Evolutionary conservation across 2,888 invertebrate genomes (phyloP).

Genomic region (Incurvaria masculella): DNA sequence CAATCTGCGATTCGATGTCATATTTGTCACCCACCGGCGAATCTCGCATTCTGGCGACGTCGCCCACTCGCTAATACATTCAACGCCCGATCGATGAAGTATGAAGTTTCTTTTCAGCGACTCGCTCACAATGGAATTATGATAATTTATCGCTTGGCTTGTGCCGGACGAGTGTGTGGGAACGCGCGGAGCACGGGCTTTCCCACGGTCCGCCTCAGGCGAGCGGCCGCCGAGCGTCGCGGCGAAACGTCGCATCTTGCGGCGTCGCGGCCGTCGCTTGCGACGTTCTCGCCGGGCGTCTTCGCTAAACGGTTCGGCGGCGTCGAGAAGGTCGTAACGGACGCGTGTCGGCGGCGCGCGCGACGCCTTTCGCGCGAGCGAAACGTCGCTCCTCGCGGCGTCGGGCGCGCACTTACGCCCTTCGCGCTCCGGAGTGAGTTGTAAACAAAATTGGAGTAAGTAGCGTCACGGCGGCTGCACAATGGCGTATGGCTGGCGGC

Average conservation of each 20-base stretch:
- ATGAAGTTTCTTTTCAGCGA: constrained; percentile 57
- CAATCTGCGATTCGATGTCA: no score
- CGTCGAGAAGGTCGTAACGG: constrained; percentile 29
- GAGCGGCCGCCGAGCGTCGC: constrained; percentile 20
- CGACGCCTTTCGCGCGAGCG: constrained; percentile 13
- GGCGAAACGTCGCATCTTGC: constrained; percentile 31
- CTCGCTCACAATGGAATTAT: constrained; percentile 58
- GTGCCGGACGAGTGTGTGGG: constrained; percentile 57
- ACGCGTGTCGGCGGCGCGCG: constrained; percentile 18
- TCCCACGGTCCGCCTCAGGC: constrained; percentile 37
- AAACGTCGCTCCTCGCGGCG: constrained; percentile 23
- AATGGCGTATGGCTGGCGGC: constrained; percentile 43
- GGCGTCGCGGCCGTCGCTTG: constrained; percentile 28
- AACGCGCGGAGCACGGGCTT: constrained; percentile 55
- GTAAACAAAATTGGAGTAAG: constrained; percentile 55
- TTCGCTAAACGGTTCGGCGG: constrained; percentile 11
- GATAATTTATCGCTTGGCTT: constrained; percentile 58
- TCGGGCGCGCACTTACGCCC: constrained; percentile 32
- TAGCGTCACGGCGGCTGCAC: constrained; percentile 55
- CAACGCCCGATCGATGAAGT: constrained; percentile 56
- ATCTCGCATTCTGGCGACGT: constrained; percentile 10
- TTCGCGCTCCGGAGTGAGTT: constrained; percentile 24
- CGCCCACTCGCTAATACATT: constrained; percentile 55
- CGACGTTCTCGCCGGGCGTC: constrained; percentile 23
- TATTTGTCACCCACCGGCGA: neutral